A percentile compares a stretch with the other conserved stretches of the same genome.
These are phyloP conservation scores for Carcharodon carcharias DNA, from an alignment of 2,797 vertebrate species.

Conservation along the genomic window DNA sequence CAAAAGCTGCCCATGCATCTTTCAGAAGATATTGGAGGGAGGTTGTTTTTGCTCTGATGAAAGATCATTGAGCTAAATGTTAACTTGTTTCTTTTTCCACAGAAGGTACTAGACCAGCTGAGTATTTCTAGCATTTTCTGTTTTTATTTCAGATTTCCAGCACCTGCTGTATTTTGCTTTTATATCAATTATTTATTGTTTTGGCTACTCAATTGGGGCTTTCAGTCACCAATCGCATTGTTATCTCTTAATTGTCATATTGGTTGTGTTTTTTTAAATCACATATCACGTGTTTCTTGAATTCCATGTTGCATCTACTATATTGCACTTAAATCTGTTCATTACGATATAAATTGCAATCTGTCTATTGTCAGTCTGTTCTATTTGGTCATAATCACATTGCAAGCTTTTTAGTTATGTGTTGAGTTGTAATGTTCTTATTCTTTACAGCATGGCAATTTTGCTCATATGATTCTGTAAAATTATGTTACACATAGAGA, in stretches of 20 bases:
- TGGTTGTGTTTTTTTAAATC: neutral
- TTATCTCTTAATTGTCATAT: neutral
- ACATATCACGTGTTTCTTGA: neutral
- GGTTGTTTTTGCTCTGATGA: neutral
- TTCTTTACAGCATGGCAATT: neutral
- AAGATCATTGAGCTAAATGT: no score
- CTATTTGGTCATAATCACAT: neutral
- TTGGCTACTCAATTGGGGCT: neutral
- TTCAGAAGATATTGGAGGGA: neutral
- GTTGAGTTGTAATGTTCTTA: neutral
- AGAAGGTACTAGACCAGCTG: neutral
- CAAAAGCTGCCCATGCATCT: neutral
- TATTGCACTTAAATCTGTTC: neutral
- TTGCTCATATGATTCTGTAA: neutral
- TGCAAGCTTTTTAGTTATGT: neutral
- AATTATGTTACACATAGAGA: neutral
- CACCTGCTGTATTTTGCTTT: neutral
- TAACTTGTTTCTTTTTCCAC: no score
- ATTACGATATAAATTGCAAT: neutral
- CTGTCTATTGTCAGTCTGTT: neutral
- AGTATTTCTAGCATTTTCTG: neutral
- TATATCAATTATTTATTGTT: neutral
- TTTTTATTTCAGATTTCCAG: neutral
- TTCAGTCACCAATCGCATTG: neutral
- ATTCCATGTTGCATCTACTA: neutral